A percentile compares a stretch with the other conserved stretches of the same genome.
phyloP scores from a whole-genome alignment of 2,797 vertebrate genomes.

The Crenuchus spilurus region DNA sequence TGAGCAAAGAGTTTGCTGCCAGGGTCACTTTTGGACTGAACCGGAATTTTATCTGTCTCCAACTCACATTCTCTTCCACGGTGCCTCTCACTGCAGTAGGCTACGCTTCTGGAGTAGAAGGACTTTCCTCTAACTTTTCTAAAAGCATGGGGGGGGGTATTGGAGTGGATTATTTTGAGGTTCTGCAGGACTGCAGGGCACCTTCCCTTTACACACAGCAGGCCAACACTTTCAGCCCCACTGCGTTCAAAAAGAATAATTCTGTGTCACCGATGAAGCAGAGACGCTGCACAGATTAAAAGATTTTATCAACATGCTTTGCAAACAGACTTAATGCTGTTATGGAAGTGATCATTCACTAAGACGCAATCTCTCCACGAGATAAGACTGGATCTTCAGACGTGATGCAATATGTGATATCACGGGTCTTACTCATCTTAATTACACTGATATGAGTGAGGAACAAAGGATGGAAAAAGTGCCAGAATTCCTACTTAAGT shows the following conservation, averaged over 20 bases:
- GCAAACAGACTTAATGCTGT: conserved; percentile 6
- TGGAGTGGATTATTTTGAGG: conserved; percentile 10
- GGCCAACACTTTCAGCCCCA: neutral
- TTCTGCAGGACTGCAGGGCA: neutral
- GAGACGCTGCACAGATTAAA: conserved; percentile 14
- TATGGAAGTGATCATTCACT: conserved; percentile 6
- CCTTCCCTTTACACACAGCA: neutral
- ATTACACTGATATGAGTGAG: neutral
- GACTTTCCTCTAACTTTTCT: neutral
- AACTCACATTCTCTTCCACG: neutral
- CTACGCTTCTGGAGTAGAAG: neutral
- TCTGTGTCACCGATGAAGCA: conserved; percentile 4
- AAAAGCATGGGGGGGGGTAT: conserved; percentile 8
- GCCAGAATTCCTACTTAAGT: too few species aligned
- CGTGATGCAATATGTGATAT: neutral
- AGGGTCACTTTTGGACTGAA: conserved; percentile 15
- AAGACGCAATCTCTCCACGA: neutral
- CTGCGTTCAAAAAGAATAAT: neutral
- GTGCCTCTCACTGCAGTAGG: too few species aligned
- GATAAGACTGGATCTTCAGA: neutral
- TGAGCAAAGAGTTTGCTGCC: neutral
- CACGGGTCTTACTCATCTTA: neutral
- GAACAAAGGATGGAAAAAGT: too few species aligned
- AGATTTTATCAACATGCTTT: neutral
- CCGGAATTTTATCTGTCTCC: neutral